phyloP scores from a whole-genome alignment of 1,140 invertebrate species.

The Solenopsis invicta region DNA sequence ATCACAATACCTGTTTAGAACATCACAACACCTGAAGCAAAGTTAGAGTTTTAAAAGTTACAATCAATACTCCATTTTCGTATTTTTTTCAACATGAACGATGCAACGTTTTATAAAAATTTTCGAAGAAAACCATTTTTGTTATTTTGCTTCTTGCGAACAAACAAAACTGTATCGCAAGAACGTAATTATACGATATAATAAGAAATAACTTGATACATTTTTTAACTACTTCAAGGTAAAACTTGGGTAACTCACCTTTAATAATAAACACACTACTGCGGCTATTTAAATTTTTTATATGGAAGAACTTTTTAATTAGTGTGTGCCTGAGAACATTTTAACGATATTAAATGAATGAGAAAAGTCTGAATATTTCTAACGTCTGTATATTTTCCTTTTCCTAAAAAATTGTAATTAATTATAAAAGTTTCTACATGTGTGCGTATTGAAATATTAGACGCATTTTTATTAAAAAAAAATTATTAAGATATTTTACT shows the following conservation, averaged over 20 bases:
- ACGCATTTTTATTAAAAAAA: neutral
- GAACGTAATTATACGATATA: neutral
- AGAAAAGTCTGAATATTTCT: neutral
- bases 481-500: neutral
- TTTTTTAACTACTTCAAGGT: neutral
- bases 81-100: too few species aligned
- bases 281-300: constrained; percentile 12
- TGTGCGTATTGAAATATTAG: neutral
- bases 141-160: neutral
- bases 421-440: neutral
- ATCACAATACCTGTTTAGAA: neutral
- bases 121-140: neutral
- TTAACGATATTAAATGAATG: neutral
- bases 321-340: neutral
- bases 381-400: neutral
- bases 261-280: neutral
- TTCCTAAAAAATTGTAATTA: neutral
- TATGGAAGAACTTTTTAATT: neutral
- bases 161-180: neutral
- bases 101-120: too few species aligned
- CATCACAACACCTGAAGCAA: neutral
- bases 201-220: neutral
- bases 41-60: neutral
- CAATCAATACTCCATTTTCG: neutral
- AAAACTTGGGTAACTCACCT: neutral